These are phyloP conservation scores for Sinentomon sp. DNA, from an alignment of 2,888 invertebrate species.

Conservation along the genomic window DNA sequence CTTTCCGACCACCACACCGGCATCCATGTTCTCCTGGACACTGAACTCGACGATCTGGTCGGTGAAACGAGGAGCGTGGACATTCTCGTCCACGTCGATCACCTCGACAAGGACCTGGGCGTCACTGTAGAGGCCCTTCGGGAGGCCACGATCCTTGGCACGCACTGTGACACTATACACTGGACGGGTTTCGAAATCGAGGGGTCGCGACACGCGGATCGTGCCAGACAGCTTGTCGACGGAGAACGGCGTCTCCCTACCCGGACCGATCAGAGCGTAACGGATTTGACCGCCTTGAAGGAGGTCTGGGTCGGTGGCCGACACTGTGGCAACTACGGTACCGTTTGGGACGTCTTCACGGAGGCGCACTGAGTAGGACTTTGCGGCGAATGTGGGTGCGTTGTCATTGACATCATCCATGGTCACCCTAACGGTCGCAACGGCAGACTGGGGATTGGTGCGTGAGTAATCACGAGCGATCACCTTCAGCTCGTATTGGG, in stretches of 20 bases:
- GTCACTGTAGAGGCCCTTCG: constrained; percentile 46
- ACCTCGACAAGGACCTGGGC: constrained; percentile 52
- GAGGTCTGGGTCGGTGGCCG: constrained; percentile 56
- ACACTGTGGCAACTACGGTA: constrained; percentile 56
- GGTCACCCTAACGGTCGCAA: constrained; percentile 49
- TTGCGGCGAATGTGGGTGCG: constrained; percentile 47
- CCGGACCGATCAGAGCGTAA: constrained; percentile 40
- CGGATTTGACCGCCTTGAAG: constrained; percentile 50
- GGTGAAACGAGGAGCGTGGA: too few species aligned
- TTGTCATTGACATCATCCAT: constrained; percentile 80
- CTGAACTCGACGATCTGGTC: too few species aligned
- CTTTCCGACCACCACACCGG: too few species aligned
- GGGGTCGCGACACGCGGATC: constrained; percentile 39
- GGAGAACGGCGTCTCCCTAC: constrained; percentile 36
- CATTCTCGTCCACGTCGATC: too few species aligned
- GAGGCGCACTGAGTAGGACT: constrained; percentile 32
- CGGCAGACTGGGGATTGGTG: constrained; percentile 36
- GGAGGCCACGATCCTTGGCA: constrained; percentile 60
- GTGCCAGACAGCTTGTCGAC: constrained; percentile 66
- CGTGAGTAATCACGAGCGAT: constrained; percentile 47
- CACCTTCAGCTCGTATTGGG: constrained; percentile 46
- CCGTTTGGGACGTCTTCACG: constrained; percentile 74
- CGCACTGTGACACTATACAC: constrained; percentile 61
- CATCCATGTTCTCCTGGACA: too few species aligned
- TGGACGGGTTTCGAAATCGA: constrained; percentile 73